Percentiles rank a stretch among this genome's conserved stretches.
Conservation (phyloP, 1,140 invertebrate species). For the Temnothorax curvispinosus region DNA sequence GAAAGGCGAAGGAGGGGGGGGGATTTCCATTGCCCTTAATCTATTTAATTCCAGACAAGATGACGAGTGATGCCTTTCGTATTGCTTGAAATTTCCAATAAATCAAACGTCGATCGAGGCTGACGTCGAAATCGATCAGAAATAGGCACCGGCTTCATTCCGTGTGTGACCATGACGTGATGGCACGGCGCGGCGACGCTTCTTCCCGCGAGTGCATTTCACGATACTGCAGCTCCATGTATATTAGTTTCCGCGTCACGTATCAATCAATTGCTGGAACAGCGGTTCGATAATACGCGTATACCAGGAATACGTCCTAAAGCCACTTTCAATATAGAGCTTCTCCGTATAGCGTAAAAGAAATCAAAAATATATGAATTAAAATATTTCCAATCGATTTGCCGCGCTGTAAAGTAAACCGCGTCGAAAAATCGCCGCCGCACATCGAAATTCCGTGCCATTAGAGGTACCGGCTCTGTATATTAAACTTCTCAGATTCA, state of each 20-base stretch:
- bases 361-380: background rate
- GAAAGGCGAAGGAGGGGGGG: no score
- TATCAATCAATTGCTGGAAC: slow-evolving; percentile 23
- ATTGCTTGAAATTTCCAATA: slow-evolving; percentile 16
- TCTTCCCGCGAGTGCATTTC: slow-evolving; percentile 34
- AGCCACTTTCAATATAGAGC: background rate
- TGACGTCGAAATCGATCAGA: slow-evolving; percentile 16
- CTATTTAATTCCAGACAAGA: background rate
- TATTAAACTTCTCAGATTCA: slow-evolving; percentile 5
- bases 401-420: background rate
- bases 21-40: background rate
- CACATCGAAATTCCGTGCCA: background rate
- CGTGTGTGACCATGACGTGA: slow-evolving; percentile 7
- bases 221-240: background rate
- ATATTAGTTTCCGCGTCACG: slow-evolving; percentile 15
- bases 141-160: slow-evolving; percentile 7
- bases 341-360: background rate
- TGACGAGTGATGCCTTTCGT: background rate
- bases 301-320: background rate
- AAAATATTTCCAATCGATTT: background rate
- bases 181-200: background rate
- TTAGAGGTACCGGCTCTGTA: background rate
- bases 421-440: background rate
- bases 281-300: background rate
- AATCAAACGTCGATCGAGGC: slow-evolving; percentile 23